Base-by-base conservation (phyloP, 2,113 vertebrate species). In the Calyptommatus sinebrachiatus region DNA sequence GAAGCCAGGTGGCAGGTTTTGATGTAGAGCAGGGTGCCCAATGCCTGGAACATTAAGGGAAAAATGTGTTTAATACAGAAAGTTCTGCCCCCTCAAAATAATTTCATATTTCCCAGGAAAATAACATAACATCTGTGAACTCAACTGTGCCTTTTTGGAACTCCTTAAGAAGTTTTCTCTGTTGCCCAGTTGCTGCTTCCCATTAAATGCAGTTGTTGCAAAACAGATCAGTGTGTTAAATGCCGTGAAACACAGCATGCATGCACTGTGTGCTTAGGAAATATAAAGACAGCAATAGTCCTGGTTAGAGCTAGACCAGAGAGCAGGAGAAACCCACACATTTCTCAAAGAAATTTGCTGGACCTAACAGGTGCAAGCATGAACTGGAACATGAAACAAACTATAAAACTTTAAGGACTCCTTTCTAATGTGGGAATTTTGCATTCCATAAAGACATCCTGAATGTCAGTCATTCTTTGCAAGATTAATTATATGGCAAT, bases 1-100 rank as follows among this genome's bases (percentile, higher is more conserved):
- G 88, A 99, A 99, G 88, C 97, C 96, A 0, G 97, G 97, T 4
- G 98, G 96, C 8, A 99, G 94, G 89, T 98, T 99, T 95, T 99
- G 97, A 91, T 99, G 98, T 84, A 99, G 94, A 61, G 97, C 95
- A 0, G 97, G 95, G 85, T 99, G 98, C 66, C 98, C 94, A 5
- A 99, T 96, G 86, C 98, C 97, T 97, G 93, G 21, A 80, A 12
- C 8, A 20, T 78, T 77, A 82, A 61, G 68, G 24, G 21, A 63
- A 50, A 80, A 76, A 12, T 9, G 63, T 1, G 63, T 45, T 74
- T 74, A 0, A 6, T 57, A 79, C 57, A 88, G 61, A 60, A 48
- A 24, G 2, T 28, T 0, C 1, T 31, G 14, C 1, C 4, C 24
- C n/a, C 7, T 66, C 35, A 29, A 41, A 67, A 0, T 1, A n/a